Percentiles rank a stretch among this genome's conserved stretches.
Conservation (phyloP, 2,797 vertebrate species). For the Hippopotamyrus pictus region DNA sequence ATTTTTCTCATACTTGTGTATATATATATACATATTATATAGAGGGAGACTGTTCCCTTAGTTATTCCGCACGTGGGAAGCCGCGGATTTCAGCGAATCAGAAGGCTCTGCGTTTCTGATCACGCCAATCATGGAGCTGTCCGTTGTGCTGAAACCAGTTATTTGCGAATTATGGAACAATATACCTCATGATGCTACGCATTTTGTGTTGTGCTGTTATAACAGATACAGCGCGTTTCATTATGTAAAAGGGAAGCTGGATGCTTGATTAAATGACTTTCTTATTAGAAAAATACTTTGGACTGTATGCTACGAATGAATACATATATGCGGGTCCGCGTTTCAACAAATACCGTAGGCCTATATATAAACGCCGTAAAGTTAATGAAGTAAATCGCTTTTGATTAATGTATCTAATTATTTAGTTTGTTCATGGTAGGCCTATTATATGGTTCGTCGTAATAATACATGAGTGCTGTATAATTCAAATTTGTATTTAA, state of each 20-base stretch:
- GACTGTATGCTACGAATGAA: no score
- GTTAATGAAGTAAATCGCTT: neutral
- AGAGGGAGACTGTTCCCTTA: neutral
- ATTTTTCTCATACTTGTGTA: neutral
- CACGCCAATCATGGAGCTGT: slow-evolving; percentile 32
- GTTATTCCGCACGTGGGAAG: slow-evolving; percentile 20
- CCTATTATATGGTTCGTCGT: neutral
- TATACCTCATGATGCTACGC: neutral
- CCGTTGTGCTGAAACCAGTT: slow-evolving; percentile 38
- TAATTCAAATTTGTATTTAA: neutral
- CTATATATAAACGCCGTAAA: no score
- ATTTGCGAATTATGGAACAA: slow-evolving; percentile 33
- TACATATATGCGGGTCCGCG: no score
- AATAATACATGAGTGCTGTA: neutral
- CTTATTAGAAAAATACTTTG: no score
- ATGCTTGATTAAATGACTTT: no score
- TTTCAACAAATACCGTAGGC: no score
- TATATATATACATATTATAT: neutral
- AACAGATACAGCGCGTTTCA: neutral
- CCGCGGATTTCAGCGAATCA: slow-evolving; percentile 40
- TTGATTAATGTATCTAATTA: neutral
- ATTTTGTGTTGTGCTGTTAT: neutral
- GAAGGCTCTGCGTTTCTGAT: neutral
- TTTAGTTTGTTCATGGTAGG: neutral
- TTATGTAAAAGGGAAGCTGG: no score